These are phyloP conservation scores for Chiloscyllium plagiosum DNA, from an alignment of 2,113 vertebrate species.

Conservation along the genomic window DNA sequence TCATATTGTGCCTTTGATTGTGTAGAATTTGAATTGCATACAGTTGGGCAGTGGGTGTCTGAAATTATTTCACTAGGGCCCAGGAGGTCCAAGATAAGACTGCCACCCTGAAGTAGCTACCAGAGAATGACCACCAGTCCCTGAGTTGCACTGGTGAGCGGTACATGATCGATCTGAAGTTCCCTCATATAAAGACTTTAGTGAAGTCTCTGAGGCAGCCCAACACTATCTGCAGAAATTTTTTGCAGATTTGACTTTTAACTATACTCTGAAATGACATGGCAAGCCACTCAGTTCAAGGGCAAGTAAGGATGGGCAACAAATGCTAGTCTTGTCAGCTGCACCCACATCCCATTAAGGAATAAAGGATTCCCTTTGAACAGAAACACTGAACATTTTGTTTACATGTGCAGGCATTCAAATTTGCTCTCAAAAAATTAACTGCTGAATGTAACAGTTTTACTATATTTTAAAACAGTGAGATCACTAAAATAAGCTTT, in stretches of 20 bases:
- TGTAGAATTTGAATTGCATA: neutral
- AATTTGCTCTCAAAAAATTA: neutral
- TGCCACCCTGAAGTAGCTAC: neutral
- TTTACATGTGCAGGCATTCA: neutral
- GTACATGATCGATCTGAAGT: neutral
- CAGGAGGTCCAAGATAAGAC: neutral
- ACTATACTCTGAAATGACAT: neutral
- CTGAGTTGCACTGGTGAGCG: neutral
- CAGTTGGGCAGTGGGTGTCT: neutral
- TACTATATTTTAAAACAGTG: neutral
- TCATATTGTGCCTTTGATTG: neutral
- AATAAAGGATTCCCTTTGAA: neutral
- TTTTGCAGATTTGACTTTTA: neutral
- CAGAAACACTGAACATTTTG: neutral
- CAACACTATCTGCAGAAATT: neutral
- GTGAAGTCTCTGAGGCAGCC: neutral
- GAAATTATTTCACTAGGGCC: neutral
- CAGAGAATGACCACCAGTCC: neutral
- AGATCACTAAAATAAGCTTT: neutral
- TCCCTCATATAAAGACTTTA: neutral
- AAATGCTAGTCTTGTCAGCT: too few relatives aligned
- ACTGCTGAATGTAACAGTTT: neutral
- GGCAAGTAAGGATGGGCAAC: too few relatives aligned
- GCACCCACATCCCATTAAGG: neutral
- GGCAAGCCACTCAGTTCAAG: neutral